Evolutionary conservation across 2,113 vertebrate genomes (phyloP).

Genomic region (Tamias sibiricus): DNA sequence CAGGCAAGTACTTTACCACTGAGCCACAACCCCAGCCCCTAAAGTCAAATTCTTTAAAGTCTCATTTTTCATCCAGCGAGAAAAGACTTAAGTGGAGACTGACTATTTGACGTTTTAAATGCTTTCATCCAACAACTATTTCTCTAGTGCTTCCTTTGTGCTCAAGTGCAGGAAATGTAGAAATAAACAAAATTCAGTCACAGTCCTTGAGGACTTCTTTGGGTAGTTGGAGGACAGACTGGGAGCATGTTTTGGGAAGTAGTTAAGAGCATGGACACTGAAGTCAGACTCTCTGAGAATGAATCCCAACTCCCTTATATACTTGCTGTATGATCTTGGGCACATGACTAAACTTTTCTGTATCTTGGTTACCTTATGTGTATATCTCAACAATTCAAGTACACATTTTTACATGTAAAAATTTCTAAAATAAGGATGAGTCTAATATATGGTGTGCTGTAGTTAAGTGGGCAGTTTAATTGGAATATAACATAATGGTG

Average conservation of each 20-base stretch:
- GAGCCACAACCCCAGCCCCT: too few relatives aligned
- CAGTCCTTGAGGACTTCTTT: neutral
- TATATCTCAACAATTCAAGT: neutral
- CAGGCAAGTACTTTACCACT: too few relatives aligned
- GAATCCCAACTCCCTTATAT: neutral
- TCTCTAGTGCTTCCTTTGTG: neutral
- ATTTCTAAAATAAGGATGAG: constrained; percentile 17
- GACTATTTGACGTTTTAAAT: constrained; percentile 47
- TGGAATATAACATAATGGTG: constrained; percentile 23
- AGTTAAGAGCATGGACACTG: neutral
- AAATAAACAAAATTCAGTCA: constrained; percentile 51
- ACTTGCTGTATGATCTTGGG: neutral
- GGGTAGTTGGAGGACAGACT: neutral
- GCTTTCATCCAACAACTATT: constrained; percentile 45
- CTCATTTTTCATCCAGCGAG: constrained; percentile 55
- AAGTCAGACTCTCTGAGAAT: neutral
- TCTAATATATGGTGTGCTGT: neutral
- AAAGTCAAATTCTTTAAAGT: neutral
- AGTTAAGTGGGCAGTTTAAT: constrained; percentile 38
- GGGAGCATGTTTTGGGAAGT: neutral
- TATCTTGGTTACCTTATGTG: constrained; percentile 36
- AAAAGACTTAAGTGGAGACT: constrained; percentile 24
- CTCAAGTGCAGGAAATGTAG: neutral
- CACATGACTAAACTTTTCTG: neutral
- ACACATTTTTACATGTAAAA: constrained; percentile 28